Evolutionary conservation across 1,140 invertebrate genomes (phyloP).

Genomic region (Trachymyrmex cornetzi): DNA sequence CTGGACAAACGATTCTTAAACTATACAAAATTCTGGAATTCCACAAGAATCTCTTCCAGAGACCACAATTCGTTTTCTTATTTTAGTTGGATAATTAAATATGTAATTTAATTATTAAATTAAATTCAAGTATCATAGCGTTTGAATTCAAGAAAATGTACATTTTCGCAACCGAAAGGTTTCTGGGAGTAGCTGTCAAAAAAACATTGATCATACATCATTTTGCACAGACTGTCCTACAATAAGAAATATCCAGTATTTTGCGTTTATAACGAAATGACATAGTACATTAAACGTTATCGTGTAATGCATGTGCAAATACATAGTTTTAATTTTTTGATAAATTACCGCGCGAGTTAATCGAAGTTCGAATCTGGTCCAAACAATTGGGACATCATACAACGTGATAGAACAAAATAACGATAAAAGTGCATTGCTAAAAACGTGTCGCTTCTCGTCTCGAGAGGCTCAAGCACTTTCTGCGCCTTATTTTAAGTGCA

Average conservation of each 20-base stretch:
- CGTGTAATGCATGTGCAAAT: not conserved
- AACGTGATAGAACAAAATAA: conserved; percentile 17
- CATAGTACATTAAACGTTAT: not conserved
- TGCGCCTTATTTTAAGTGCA: not conserved
- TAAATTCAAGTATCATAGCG: not conserved
- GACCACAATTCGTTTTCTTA: not conserved
- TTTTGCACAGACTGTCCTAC: not conserved
- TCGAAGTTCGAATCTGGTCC: conserved; percentile 9
- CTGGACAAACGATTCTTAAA: conserved; percentile 24
- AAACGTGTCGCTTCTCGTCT: conserved; percentile 1
- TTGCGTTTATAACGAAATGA: not conserved
- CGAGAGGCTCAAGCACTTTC: conserved; percentile 9
- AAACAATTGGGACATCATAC: not conserved
- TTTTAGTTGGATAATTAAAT: not conserved
- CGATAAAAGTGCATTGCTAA: conserved; percentile 29
- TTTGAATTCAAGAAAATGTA: not conserved
- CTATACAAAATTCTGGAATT: conserved; percentile 18
- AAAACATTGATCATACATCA: not conserved
- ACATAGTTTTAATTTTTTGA: conserved; percentile 14
- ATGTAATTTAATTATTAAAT: not conserved
- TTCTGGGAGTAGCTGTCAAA: not conserved
- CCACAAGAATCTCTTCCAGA: not conserved
- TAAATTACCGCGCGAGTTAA: conserved; percentile 24
- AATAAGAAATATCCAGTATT: not conserved
- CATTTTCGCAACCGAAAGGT: not conserved